Evolutionary conservation across 2,888 invertebrate species (phyloP).

Genomic region (Rhodophaea formosa): DNA sequence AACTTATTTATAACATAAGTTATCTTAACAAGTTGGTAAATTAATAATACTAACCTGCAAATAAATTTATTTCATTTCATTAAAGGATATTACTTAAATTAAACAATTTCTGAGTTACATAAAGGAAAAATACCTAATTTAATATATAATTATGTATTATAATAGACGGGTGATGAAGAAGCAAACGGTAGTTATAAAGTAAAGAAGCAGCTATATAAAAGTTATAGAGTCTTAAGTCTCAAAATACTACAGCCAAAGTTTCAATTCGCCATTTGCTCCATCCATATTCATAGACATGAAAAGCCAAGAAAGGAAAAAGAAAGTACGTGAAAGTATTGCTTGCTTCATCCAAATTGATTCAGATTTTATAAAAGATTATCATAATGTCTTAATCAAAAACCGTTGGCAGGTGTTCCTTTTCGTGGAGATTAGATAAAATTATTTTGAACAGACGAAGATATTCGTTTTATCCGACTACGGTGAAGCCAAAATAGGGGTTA

Average conservation of each 20-base stretch:
- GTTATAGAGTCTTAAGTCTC: background rate
- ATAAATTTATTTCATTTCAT: no score
- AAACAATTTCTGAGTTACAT: no score
- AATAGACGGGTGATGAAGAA: no score
- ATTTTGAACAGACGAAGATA: background rate
- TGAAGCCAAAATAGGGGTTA: no score
- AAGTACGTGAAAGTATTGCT: background rate
- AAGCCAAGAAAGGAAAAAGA: background rate
- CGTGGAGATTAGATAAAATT: background rate
- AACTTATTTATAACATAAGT: no score
- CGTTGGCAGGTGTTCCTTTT: conserved; percentile 4
- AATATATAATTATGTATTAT: no score
- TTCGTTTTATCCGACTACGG: no score
- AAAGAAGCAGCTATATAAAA: background rate
- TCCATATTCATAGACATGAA: conserved; percentile 7
- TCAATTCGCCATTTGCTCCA: background rate
- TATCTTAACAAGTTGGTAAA: no score
- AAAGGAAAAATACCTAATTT: no score
- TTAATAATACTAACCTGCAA: no score
- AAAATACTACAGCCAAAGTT: background rate
- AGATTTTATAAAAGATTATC: background rate
- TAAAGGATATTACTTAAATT: no score
- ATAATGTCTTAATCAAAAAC: background rate
- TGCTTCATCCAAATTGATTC: background rate
- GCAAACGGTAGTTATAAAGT: no score